These are phyloP conservation scores for Brachionichthys hirsutus DNA, from an alignment of 2,113 vertebrate genomes.

Conservation along the genomic window DNA sequence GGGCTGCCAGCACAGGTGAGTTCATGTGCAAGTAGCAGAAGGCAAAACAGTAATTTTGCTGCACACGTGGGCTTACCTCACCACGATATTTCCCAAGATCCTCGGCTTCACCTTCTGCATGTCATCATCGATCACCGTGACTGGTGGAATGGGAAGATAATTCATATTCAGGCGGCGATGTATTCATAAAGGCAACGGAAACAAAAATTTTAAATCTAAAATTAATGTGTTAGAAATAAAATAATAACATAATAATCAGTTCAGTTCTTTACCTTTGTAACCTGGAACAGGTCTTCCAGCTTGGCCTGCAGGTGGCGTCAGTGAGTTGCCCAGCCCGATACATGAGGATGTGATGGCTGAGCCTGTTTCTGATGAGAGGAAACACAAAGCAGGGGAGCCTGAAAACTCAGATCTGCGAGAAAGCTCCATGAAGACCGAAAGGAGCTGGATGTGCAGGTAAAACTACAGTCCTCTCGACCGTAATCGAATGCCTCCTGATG, in stretches of 20 bases:
- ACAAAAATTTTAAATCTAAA: too few species aligned
- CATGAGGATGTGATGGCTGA: conserved; percentile 92
- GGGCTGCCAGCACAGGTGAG: not conserved
- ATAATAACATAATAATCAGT: too few species aligned
- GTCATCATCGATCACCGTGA: conserved; percentile 87
- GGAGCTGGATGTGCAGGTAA: not conserved
- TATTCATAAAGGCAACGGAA: not conserved
- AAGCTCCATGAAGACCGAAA: not conserved
- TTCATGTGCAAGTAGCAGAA: conserved; percentile 5
- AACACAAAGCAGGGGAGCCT: not conserved
- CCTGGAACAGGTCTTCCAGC: conserved; percentile 92
- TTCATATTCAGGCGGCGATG: conserved; percentile 26
- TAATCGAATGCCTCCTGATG: not conserved
- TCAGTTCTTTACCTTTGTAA: conserved; percentile 86
- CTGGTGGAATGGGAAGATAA: conserved; percentile 68
- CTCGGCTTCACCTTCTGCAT: conserved; percentile 83
- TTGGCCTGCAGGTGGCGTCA: conserved; percentile 88
- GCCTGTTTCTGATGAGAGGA: conserved; percentile 84
- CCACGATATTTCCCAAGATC: conserved; percentile 92
- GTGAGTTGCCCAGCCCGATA: conserved; percentile 86
- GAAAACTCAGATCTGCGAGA: not conserved
- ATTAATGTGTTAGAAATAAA: too few species aligned
- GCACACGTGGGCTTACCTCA: too few species aligned
- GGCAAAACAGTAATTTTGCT: conserved; percentile 34
- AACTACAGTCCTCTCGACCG: not conserved